Percentiles rank a stretch among this genome's conserved stretches.
Conservation (phyloP, 2,113 vertebrate genomes). For the Anhinga rufa region DNA sequence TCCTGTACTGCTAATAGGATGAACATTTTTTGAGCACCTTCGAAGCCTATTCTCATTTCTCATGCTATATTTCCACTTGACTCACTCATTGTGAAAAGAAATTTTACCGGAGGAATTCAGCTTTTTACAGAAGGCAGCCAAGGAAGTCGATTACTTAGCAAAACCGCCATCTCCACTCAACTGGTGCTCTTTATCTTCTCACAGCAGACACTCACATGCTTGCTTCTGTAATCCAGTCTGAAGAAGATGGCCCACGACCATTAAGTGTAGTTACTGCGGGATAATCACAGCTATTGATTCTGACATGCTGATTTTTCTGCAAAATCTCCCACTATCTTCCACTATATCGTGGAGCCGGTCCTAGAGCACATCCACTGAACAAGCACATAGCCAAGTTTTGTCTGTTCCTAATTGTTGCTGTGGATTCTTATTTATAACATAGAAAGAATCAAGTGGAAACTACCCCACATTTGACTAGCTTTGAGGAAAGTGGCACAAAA, state of each 20-base stretch:
- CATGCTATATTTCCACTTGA: conserved; percentile 68
- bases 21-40: conserved; percentile 39
- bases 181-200: conserved; percentile 46
- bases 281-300: conserved; percentile 33
- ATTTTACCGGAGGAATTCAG: conserved; percentile 24
- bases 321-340: neutral
- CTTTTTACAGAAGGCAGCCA: conserved; percentile 43
- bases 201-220: conserved; percentile 20
- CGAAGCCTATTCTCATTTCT: conserved; percentile 63
- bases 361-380: neutral
- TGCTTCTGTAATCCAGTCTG: neutral
- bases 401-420: neutral
- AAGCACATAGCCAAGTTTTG: neutral
- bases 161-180: conserved; percentile 15
- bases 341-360: neutral
- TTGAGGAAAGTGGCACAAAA: neutral
- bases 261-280: neutral
- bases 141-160: conserved; percentile 42
- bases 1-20: conserved; percentile 63
- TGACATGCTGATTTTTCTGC: neutral
- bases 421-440: neutral
- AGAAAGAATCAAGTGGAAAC: neutral
- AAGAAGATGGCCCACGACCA: neutral
- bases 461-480: neutral
- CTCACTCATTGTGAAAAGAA: conserved; percentile 61